Evolutionary conservation across 2,888 invertebrate species (phyloP).

Genomic region (Drosophila diplacantha): DNA sequence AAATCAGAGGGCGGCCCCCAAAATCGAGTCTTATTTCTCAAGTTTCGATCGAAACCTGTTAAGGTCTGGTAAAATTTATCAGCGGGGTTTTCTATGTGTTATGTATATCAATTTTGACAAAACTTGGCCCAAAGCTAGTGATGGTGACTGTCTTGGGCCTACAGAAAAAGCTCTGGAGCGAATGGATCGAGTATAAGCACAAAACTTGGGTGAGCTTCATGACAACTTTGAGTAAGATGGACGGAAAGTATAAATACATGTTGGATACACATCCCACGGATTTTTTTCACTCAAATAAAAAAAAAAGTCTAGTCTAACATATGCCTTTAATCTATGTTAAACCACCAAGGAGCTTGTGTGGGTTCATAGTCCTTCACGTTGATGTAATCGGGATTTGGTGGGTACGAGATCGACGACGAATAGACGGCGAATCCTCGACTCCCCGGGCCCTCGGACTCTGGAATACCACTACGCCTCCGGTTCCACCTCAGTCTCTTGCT

Average conservation of each 20-base stretch:
- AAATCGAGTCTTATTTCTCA: constrained; percentile 5
- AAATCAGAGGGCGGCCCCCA: constrained; percentile 6
- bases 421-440: not conserved
- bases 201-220: not conserved
- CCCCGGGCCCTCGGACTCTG: constrained; percentile 5
- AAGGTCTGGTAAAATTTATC: not conserved
- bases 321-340: not conserved
- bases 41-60: constrained; percentile 15
- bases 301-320: not conserved
- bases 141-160: constrained; percentile 19
- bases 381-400: constrained; percentile 47
- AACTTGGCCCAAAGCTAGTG: constrained; percentile 1
- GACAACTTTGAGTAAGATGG: not conserved
- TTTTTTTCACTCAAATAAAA: not conserved
- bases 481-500: constrained; percentile 54
- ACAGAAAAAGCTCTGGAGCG: constrained; percentile 3
- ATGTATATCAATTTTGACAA: not conserved
- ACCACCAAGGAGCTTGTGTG: constrained; percentile 49
- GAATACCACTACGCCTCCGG: constrained; percentile 28
- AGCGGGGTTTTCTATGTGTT: not conserved
- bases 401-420: not conserved
- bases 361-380: constrained; percentile 40
- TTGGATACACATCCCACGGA: not conserved
- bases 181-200: constrained; percentile 1
- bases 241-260: not conserved